Conservation (phyloP, 2,113 vertebrate species). For the Alaudala cheleensis region DNA sequence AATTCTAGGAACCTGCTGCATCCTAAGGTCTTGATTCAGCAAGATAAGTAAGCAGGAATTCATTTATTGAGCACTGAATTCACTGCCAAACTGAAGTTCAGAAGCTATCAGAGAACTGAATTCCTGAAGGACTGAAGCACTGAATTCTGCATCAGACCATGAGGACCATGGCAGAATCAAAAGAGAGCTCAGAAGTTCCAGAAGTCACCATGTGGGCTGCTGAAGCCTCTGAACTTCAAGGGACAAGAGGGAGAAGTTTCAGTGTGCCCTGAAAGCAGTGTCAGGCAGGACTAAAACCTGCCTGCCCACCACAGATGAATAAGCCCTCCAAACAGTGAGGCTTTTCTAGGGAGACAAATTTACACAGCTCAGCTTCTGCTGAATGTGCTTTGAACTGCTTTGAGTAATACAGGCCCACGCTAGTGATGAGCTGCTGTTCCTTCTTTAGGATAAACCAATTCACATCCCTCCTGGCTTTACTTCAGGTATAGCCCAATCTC, state of each 20-base stretch:
- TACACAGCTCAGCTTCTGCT: neutral
- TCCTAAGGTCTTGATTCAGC: constrained; percentile 7
- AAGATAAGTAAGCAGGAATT: neutral
- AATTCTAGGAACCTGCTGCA: constrained; percentile 21
- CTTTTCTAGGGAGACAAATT: neutral
- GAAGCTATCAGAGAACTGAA: neutral
- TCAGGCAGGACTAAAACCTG: neutral
- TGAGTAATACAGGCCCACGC: neutral
- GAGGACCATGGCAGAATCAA: neutral
- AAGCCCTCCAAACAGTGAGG: neutral
- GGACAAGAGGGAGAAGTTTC: neutral
- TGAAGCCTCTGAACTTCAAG: neutral
- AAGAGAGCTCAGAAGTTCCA: neutral
- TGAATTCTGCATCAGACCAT: neutral
- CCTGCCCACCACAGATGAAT: neutral
- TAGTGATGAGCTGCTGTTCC: neutral
- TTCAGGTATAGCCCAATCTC: neutral
- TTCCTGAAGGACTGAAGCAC: neutral
- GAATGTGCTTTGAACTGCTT: neutral
- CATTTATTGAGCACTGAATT: neutral
- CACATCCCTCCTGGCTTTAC: neutral
- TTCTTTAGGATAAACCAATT: neutral
- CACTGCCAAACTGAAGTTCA: neutral
- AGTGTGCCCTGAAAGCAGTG: neutral
- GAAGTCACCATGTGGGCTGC: neutral